Evolutionary conservation across 35 echinoderm and acorn worm species (phyloP).

Genomic region (Lytechinus pictus): DNA sequence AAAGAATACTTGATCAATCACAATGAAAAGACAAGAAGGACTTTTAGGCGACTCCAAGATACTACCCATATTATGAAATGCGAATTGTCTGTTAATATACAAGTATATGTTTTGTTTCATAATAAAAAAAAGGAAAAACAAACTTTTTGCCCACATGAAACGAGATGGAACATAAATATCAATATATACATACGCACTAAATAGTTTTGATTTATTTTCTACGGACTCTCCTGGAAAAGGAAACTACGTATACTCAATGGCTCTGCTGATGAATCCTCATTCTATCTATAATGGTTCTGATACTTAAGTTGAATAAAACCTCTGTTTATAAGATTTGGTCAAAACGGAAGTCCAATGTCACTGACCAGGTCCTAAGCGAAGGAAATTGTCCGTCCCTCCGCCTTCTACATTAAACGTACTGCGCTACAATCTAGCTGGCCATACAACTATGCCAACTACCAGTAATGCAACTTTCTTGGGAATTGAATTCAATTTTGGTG

Average conservation of each 20-base stretch:
- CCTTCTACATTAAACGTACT: background rate
- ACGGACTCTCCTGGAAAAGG: background rate
- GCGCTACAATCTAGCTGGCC: background rate
- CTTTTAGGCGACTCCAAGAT: no score
- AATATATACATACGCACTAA: background rate
- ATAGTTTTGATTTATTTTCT: background rate
- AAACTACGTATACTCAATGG: background rate
- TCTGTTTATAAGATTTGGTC: background rate
- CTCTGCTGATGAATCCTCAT: background rate
- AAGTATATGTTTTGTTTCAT: no score
- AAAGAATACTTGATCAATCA: no score
- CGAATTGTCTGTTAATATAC: no score
- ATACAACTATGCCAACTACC: background rate
- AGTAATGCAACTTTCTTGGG: background rate
- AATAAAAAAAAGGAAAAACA: no score
- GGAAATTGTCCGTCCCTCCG: background rate
- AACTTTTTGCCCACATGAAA: background rate
- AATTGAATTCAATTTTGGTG: constrained; percentile 1
- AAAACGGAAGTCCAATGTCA: constrained; percentile 11
- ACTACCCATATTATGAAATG: no score
- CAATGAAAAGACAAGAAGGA: no score
- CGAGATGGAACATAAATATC: background rate
- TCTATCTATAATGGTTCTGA: background rate
- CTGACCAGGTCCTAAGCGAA: background rate
- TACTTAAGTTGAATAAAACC: background rate